Conservation (phyloP, 2,888 invertebrate species). For the Drosophila rellima region DNA sequence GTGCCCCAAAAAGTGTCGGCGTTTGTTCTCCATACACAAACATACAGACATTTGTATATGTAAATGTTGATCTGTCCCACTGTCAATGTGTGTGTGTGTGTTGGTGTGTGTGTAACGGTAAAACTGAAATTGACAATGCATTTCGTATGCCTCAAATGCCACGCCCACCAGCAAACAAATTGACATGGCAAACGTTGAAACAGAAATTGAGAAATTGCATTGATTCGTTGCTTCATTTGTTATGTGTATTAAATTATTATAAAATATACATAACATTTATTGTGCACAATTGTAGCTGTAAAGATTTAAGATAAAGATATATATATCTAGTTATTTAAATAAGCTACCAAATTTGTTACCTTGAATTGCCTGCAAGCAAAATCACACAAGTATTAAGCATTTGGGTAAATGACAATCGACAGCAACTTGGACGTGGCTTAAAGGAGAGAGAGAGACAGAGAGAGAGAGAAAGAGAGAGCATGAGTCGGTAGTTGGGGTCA, state of each 20-base stretch:
- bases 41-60: too few species aligned
- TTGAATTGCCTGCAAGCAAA: not conserved
- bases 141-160: slow-evolving; percentile 33
- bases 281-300: not conserved
- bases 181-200: slow-evolving; percentile 53
- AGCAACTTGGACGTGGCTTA: slow-evolving; percentile 18
- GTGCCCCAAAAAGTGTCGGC: slow-evolving; percentile 56
- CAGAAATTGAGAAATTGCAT: slow-evolving; percentile 49
- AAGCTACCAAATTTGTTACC: slow-evolving; percentile 8
- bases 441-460: not conserved
- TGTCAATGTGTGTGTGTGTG: slow-evolving; percentile 22
- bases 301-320: not conserved
- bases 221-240: slow-evolving; percentile 54
- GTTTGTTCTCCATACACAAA: slow-evolving; percentile 37
- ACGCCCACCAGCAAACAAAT: slow-evolving; percentile 43
- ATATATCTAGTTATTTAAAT: not conserved
- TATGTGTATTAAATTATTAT: slow-evolving; percentile 49
- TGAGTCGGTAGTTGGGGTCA: slow-evolving; percentile 33
- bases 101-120: slow-evolving; percentile 34
- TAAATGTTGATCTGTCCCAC: slow-evolving; percentile 64
- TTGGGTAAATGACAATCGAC: slow-evolving; percentile 33
- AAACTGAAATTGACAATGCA: slow-evolving; percentile 70
- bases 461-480: not conserved
- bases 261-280: slow-evolving; percentile 11
- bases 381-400: slow-evolving; percentile 32